Evolutionary conservation across 2,797 vertebrate species (phyloP).

Genomic region (Benthosema pterotum): DNA sequence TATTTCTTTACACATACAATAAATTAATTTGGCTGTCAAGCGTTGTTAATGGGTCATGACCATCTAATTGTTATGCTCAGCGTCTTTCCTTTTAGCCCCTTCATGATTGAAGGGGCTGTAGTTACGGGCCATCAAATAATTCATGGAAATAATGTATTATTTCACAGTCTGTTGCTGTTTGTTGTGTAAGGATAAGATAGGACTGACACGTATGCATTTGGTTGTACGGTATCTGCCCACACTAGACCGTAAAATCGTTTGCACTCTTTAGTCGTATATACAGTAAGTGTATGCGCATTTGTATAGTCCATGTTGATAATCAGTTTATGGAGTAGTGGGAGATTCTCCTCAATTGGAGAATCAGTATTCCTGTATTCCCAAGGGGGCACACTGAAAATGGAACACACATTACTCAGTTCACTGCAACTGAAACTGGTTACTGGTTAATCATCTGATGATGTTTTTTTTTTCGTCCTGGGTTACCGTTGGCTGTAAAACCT

Average conservation of each 20-base stretch:
- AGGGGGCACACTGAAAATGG: constrained; percentile 1
- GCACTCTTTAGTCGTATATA: background rate
- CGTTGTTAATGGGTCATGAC: constrained; percentile 54
- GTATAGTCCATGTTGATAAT: constrained; percentile 18
- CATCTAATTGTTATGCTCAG: constrained; percentile 26
- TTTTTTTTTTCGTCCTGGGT: constrained; percentile 18
- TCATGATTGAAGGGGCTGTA: constrained; percentile 7
- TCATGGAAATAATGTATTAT: constrained; percentile 8
- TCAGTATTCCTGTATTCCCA: constrained; percentile 13
- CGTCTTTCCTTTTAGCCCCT: constrained; percentile 30
- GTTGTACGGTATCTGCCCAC: background rate
- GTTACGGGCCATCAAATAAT: constrained; percentile 4
- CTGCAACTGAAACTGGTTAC: constrained; percentile 40
- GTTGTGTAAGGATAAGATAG: background rate
- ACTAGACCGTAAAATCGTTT: no score
- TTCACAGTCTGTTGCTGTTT: background rate
- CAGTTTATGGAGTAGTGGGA: background rate
- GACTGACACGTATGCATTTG: no score
- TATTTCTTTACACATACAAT: constrained; percentile 31
- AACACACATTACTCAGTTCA: constrained; percentile 35
- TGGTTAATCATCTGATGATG: constrained; percentile 57
- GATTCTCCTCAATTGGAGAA: constrained; percentile 2
- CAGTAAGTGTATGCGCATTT: constrained; percentile 1
- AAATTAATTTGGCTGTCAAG: constrained; percentile 35
- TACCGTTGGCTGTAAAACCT: constrained; percentile 30